These are phyloP conservation scores for Paraplagusia blochii DNA, from an alignment of 2,113 vertebrate genomes.

Conservation along the genomic window DNA sequence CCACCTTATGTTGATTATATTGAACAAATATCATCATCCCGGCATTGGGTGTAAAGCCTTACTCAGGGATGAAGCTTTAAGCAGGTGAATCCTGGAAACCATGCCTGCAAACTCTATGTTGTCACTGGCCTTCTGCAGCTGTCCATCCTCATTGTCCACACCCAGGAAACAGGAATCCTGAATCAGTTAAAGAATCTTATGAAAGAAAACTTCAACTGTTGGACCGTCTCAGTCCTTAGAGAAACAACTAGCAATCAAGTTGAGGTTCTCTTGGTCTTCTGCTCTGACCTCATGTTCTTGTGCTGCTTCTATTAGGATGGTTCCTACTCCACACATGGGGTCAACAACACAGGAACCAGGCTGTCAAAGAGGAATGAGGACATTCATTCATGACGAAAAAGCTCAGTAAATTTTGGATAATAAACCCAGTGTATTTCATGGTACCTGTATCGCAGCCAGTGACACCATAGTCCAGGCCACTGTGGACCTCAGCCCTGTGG, in stretches of 20 bases:
- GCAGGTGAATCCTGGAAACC: slow-evolving; percentile 74
- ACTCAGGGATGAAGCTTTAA: slow-evolving; percentile 84
- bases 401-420: neutral
- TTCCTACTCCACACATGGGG: slow-evolving; percentile 93
- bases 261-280: neutral
- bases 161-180: slow-evolving; percentile 83
- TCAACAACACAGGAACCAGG: slow-evolving; percentile 82
- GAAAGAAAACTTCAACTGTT: no score
- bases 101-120: slow-evolving; percentile 80
- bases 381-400: neutral
- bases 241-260: no score
- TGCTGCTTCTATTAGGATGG: slow-evolving; percentile 87
- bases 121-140: slow-evolving; percentile 78
- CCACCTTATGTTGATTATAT: no score
- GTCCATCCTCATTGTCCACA: slow-evolving; percentile 80
- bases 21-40: no score
- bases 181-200: no score
- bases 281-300: slow-evolving; percentile 81
- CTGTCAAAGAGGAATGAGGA: slow-evolving; percentile 54
- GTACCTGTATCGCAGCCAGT: slow-evolving; percentile 83
- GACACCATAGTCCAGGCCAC: slow-evolving; percentile 89
- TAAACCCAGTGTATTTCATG: neutral
- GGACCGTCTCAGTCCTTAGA: no score
- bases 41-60: no score
- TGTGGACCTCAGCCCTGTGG: slow-evolving; percentile 85